Evolutionary conservation across 2,113 vertebrate genomes (phyloP).

Genomic region (Oenanthe oenanthe): DNA sequence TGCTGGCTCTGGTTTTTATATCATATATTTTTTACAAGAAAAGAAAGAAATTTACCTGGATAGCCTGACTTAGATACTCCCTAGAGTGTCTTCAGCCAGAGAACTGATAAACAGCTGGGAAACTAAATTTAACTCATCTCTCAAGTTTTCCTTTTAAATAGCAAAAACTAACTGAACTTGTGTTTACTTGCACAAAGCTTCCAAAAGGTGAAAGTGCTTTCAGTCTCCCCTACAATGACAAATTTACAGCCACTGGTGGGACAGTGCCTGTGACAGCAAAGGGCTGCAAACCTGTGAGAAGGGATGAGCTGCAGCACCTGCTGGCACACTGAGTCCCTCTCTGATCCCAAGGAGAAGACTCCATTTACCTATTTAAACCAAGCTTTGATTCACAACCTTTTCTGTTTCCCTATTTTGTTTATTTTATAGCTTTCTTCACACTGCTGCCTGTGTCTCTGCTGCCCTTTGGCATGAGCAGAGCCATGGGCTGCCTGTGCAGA

Average conservation of each 20-base stretch:
- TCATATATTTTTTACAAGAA: neutral
- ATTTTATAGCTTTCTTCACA: neutral
- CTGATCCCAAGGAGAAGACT: neutral
- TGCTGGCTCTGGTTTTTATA: neutral
- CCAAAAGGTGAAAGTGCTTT: neutral
- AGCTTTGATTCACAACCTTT: neutral
- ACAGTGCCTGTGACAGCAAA: neutral
- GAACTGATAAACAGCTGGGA: neutral
- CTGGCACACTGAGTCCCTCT: neutral
- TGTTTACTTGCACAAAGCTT: neutral
- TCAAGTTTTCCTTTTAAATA: neutral
- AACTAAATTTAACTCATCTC: neutral
- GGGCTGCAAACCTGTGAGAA: neutral
- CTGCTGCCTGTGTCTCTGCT: neutral
- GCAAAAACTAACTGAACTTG: neutral
- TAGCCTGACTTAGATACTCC: neutral
- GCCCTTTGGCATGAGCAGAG: neutral
- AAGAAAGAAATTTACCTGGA: neutral
- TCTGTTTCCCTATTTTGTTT: neutral
- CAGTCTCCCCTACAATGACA: neutral
- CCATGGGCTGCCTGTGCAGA: fast-evolving
- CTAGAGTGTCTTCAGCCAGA: neutral
- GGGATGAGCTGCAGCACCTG: neutral
- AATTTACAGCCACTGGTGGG: neutral
- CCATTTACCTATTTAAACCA: neutral